phyloP scores from a whole-genome alignment of 1,140 invertebrate species.

The Lerema accius region DNA sequence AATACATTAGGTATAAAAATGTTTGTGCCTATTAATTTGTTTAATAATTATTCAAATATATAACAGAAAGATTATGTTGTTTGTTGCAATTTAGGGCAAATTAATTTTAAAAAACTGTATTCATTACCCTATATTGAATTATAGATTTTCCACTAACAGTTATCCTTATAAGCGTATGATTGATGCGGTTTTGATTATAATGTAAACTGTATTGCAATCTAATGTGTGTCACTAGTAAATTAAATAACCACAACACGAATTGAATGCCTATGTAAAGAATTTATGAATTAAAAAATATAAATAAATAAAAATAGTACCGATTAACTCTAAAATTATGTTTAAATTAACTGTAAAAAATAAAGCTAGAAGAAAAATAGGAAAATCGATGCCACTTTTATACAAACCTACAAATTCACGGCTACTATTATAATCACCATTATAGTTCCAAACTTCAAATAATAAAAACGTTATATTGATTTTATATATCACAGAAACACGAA shows the following conservation, averaged over 20 bases:
- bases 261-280: neutral
- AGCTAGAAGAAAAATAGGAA: conserved; percentile 21
- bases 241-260: neutral
- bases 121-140: too few species aligned
- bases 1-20: too few species aligned
- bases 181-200: too few species aligned
- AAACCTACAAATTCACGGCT: conserved; percentile 45
- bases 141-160: too few species aligned
- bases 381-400: conserved; percentile 41
- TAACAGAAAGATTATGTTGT: too few species aligned
- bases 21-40: too few species aligned
- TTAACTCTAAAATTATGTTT: neutral
- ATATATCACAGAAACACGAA: conserved; percentile 11
- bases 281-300: neutral
- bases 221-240: neutral
- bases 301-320: neutral
- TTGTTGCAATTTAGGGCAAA: too few species aligned
- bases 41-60: too few species aligned
- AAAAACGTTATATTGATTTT: conserved; percentile 17
- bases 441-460: conserved; percentile 11
- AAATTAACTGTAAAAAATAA: neutral
- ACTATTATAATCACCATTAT: conserved; percentile 37
- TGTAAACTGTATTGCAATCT: too few species aligned
- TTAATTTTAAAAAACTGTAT: too few species aligned
- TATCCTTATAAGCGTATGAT: too few species aligned